A percentile compares a stretch with the other conserved stretches of the same genome.
Conservation (phyloP, 2,888 invertebrate genomes). For the Cinara cedri region DNA sequence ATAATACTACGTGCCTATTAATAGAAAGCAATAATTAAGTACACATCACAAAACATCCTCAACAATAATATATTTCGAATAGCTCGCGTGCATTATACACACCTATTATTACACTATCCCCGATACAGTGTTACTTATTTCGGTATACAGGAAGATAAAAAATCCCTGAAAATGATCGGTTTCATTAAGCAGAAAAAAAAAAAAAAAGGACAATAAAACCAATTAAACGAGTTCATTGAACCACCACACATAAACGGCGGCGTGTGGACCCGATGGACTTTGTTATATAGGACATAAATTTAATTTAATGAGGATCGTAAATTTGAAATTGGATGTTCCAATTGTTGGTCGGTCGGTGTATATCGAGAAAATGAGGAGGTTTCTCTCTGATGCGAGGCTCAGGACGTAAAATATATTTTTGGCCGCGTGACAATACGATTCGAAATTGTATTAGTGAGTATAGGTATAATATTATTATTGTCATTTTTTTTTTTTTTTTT, state of each 20-base stretch:
- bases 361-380: background rate
- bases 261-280: slow-evolving; percentile 13
- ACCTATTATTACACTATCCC: no score
- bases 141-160: background rate
- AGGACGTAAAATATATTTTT: slow-evolving; percentile 10
- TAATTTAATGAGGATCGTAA: slow-evolving; percentile 42
- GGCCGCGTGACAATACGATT: slow-evolving; percentile 37
- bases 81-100: no score
- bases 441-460: slow-evolving; percentile 2
- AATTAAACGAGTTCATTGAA: slow-evolving; percentile 47
- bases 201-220: slow-evolving; percentile 23
- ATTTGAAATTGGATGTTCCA: slow-evolving; percentile 33
- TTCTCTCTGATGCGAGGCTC: background rate
- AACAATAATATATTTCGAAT: no score
- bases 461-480: background rate
- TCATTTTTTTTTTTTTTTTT: no score
- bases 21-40: no score
- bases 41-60: no score
- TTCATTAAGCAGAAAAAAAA: background rate
- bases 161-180: slow-evolving; percentile 9
- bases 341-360: slow-evolving; percentile 18
- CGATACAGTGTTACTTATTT: no score
- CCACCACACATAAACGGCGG: background rate
- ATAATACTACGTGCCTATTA: no score
- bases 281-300: slow-evolving; percentile 29